These are phyloP conservation scores for Pseudochaenichthys georgianus DNA, from an alignment of 2,797 vertebrate species.

Conservation along the genomic window DNA sequence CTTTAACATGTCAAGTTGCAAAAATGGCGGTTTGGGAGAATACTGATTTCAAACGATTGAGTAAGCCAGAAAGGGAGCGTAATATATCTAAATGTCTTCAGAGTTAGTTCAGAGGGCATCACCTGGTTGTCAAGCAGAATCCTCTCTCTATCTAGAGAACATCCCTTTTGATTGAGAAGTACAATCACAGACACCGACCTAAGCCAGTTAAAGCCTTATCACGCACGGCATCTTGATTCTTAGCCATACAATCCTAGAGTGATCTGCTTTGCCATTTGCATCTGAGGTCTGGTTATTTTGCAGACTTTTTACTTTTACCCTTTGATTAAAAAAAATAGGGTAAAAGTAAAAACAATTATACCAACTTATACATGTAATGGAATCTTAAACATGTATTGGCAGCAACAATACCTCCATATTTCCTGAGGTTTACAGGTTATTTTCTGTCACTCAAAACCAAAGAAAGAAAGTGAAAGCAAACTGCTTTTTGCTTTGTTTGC, in stretches of 20 bases:
- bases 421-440: neutral
- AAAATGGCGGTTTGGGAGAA: neutral
- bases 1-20: neutral
- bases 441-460: neutral
- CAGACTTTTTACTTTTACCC: slow-evolving; percentile 46
- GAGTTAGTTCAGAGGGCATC: slow-evolving; percentile 16
- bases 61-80: too few species aligned
- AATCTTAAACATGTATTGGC: neutral
- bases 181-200: slow-evolving; percentile 59
- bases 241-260: slow-evolving; percentile 63
- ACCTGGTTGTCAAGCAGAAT: slow-evolving; percentile 41
- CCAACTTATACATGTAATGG: neutral
- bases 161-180: slow-evolving; percentile 75
- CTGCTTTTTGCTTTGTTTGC: neutral
- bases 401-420: neutral
- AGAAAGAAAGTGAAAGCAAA: neutral
- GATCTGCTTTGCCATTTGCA: slow-evolving; percentile 66
- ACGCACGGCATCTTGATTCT: slow-evolving; percentile 82
- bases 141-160: slow-evolving; percentile 75
- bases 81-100: neutral
- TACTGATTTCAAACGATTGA: neutral
- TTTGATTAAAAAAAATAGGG: neutral
- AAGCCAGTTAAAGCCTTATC: slow-evolving; percentile 84
- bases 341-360: too few species aligned
- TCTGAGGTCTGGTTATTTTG: slow-evolving; percentile 23